Conservation (phyloP, 2,888 invertebrate genomes). For the Kuschelorhynchus macadamiae region DNA sequence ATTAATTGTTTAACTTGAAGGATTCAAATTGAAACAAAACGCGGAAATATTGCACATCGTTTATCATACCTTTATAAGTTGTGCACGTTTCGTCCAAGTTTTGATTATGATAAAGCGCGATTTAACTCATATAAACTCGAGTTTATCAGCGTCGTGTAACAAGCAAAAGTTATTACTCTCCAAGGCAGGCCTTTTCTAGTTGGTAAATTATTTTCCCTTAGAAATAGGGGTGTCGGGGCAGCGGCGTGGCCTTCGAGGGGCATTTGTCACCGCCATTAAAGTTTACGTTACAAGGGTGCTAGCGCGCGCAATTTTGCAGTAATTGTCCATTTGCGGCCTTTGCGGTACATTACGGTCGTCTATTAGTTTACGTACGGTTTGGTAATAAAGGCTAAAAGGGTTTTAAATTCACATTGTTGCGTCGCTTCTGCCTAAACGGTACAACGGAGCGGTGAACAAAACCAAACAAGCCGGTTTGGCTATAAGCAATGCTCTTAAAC, state of each 20-base stretch:
- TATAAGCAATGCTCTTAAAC: too few relatives aligned
- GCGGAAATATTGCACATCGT: too few relatives aligned
- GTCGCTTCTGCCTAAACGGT: too few relatives aligned
- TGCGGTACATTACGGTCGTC: slow-evolving; percentile 9
- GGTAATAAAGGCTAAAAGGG: slow-evolving; percentile 18
- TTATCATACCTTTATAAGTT: background rate
- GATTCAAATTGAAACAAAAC: too few relatives aligned
- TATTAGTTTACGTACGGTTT: slow-evolving; percentile 35
- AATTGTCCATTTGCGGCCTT: slow-evolving; percentile 36
- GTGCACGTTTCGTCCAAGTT: background rate
- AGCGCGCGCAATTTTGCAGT: slow-evolving; percentile 35
- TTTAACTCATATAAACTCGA: slow-evolving; percentile 44
- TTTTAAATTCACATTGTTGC: slow-evolving; percentile 10
- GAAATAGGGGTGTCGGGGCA: background rate
- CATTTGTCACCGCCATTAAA: slow-evolving; percentile 39
- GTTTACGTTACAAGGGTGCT: slow-evolving; percentile 31
- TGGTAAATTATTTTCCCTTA: slow-evolving; percentile 36
- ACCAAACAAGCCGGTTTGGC: too few relatives aligned
- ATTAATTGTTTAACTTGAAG: too few relatives aligned
- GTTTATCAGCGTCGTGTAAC: slow-evolving; percentile 41
- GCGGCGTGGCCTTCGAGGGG: slow-evolving; percentile 15
- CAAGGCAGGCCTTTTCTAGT: slow-evolving; percentile 26
- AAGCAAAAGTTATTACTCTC: slow-evolving; percentile 33
- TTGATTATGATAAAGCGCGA: slow-evolving; percentile 22
- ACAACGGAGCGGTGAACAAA: too few relatives aligned